phyloP scores from a whole-genome alignment of 2,888 invertebrate genomes.

The Taphrorychus bicolor region DNA sequence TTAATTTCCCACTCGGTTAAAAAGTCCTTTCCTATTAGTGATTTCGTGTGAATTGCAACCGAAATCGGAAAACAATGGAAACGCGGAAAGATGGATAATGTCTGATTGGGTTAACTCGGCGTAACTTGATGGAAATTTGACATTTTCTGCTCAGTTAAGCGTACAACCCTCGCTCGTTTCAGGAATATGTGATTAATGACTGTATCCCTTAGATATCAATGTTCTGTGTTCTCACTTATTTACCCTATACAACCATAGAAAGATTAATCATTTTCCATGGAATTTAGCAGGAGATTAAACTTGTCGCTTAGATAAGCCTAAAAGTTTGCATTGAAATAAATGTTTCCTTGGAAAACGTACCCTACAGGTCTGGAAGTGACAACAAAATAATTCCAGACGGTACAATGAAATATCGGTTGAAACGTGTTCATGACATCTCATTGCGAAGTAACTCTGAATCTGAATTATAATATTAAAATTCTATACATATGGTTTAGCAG shows the following conservation, averaged over 20 bases:
- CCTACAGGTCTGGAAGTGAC: neutral
- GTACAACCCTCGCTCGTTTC: neutral
- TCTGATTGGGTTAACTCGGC: neutral
- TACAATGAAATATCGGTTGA: neutral
- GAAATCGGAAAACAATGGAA: neutral
- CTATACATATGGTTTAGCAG: no score
- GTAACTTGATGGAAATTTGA: conserved; percentile 9
- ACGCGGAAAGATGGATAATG: neutral
- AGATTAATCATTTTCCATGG: neutral
- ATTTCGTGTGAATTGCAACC: no score
- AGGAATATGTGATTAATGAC: neutral
- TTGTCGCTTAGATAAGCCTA: no score
- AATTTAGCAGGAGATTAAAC: neutral
- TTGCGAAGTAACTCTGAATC: neutral
- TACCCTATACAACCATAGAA: neutral
- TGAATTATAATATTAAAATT: no score
- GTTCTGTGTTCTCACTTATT: neutral
- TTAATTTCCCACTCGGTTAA: neutral
- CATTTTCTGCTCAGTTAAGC: conserved; percentile 11
- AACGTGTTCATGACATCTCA: neutral
- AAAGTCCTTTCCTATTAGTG: no score
- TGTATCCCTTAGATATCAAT: neutral
- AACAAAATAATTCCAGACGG: neutral
- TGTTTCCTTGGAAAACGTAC: no score
- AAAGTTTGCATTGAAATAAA: no score